Percentiles rank a stretch among this genome's conserved stretches.
Evolutionary conservation across 2,888 invertebrate species (phyloP).

Genomic region (Diarsia brunnea): DNA sequence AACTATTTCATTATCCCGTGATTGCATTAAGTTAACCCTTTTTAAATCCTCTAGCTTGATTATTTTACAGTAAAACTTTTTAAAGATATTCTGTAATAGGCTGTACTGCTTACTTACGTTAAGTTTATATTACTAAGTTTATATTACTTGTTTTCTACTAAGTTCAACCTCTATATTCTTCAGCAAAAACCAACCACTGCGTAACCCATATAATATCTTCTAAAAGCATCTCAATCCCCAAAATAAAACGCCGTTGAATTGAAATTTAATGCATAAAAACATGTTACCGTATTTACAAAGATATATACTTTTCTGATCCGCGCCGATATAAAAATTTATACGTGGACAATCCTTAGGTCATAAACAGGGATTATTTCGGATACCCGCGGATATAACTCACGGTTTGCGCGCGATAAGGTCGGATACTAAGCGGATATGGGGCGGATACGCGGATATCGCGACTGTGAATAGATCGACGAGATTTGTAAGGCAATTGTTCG

Average conservation of each 20-base stretch:
- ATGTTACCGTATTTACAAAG: conserved; percentile 55
- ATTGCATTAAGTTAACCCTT: conserved; percentile 5
- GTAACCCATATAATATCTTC: conserved; percentile 23
- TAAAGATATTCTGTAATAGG: background rate
- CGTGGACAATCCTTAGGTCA: conserved; percentile 76
- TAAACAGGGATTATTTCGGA: conserved; percentile 79
- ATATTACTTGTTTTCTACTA: no score
- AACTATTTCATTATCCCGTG: background rate
- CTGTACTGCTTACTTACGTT: background rate
- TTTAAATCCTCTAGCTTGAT: background rate
- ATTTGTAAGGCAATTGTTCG: conserved; percentile 69
- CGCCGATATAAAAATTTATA: conserved; percentile 85
- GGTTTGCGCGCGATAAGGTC: conserved; percentile 67
- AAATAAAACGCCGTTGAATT: conserved; percentile 49
- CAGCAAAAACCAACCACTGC: background rate
- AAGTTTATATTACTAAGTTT: no score
- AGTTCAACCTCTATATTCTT: background rate
- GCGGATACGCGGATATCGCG: conserved; percentile 67
- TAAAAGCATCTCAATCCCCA: conserved; percentile 11
- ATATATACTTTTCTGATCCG: conserved; percentile 78
- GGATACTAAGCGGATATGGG: conserved; percentile 65
- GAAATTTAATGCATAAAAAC: conserved; percentile 71
- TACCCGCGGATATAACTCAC: conserved; percentile 71
- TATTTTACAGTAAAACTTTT: background rate
- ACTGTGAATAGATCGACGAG: conserved; percentile 54